phyloP scores from a whole-genome alignment of 2,113 vertebrate genomes.

The Clarias macrocephalus region DNA sequence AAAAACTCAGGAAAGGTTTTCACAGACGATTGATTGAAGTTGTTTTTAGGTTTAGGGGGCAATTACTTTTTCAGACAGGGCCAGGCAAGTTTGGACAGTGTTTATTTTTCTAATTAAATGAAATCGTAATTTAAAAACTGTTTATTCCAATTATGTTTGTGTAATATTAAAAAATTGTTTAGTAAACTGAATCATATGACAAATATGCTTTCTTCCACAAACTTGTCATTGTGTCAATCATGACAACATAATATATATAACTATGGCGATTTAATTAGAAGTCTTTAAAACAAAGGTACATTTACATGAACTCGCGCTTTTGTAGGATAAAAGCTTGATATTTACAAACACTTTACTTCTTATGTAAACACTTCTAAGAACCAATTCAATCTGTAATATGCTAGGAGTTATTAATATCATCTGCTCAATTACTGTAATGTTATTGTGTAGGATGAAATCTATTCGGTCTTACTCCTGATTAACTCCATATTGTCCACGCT shows the following conservation, averaged over 20 bases:
- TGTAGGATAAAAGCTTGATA: background rate
- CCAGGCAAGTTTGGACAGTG: too few species aligned
- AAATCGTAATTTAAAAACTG: too few species aligned
- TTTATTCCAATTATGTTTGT: too few species aligned
- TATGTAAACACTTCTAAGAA: background rate
- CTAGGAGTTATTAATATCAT: background rate
- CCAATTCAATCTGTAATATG: background rate
- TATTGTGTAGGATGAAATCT: background rate
- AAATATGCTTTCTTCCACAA: too few species aligned
- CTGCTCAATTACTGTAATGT: background rate
- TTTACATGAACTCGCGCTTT: background rate
- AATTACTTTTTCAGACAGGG: too few species aligned
- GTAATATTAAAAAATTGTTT: too few species aligned
- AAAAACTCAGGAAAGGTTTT: too few species aligned
- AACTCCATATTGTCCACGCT: slow-evolving; percentile 90
- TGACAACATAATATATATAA: background rate
- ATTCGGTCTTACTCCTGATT: slow-evolving; percentile 66
- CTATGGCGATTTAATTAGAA: background rate
- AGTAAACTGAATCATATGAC: too few species aligned
- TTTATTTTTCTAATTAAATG: too few species aligned
- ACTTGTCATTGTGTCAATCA: background rate
- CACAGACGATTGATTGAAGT: too few species aligned
- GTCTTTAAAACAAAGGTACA: background rate
- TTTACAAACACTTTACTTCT: background rate
- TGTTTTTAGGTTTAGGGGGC: too few species aligned